Evolutionary conservation across 2,113 vertebrate genomes (phyloP).

Genomic region (Cairina moschata): DNA sequence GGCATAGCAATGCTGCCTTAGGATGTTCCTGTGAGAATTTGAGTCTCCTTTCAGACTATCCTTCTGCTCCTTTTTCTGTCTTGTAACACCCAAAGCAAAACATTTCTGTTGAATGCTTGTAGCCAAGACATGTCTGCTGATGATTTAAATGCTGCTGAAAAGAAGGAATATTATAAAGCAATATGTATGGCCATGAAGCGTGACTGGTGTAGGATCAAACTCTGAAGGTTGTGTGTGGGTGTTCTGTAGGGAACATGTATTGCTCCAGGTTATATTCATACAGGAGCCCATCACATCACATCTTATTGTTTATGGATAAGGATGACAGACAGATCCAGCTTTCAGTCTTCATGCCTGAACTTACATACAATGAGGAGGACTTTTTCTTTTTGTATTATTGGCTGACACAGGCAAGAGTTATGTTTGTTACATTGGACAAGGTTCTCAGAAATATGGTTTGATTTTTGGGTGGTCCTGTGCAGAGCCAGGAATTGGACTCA

Average conservation of each 20-base stretch:
- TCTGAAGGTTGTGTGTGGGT: background rate
- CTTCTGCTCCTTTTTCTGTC: background rate
- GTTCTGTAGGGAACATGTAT: background rate
- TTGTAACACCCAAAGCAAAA: background rate
- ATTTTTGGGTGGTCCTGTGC: background rate
- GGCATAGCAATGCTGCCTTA: background rate
- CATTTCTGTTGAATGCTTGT: background rate
- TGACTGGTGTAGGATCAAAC: background rate
- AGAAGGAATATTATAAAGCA: constrained; percentile 40
- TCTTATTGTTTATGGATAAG: background rate
- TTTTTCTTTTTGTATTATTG: background rate
- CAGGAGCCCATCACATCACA: background rate
- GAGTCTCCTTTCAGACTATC: background rate
- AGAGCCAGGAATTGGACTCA: background rate
- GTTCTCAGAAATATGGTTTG: background rate
- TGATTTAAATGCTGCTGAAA: constrained; percentile 7
- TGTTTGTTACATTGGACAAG: background rate
- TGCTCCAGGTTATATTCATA: background rate
- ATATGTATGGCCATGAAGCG: background rate
- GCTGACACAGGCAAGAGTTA: background rate
- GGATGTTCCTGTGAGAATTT: background rate
- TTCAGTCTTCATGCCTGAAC: background rate
- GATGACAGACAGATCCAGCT: background rate
- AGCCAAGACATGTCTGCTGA: background rate
- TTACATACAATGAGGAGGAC: background rate